Evolutionary conservation across 2,113 vertebrate genomes (phyloP).

Genomic region (Stigmatopora argus): DNA sequence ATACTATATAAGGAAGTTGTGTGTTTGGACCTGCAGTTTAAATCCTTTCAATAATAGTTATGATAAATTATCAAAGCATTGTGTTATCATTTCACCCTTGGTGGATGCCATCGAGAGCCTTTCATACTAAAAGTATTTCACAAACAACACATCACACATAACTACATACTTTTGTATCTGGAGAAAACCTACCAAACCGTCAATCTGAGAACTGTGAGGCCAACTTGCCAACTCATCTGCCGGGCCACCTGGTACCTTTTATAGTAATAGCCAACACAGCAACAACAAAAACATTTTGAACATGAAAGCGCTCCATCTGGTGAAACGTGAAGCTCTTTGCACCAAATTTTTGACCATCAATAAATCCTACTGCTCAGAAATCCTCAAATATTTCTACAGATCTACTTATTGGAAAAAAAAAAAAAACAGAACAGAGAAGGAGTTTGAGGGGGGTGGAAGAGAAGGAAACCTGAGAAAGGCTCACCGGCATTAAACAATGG

Average conservation of each 20-base stretch:
- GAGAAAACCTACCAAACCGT: no score
- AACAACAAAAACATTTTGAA: background rate
- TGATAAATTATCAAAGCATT: background rate
- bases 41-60: background rate
- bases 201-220: no score
- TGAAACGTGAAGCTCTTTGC: background rate
- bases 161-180: background rate
- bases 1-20: no score
- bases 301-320: background rate
- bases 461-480: constrained; percentile 4
- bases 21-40: no score
- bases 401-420: background rate
- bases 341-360: background rate
- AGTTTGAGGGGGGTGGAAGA: background rate
- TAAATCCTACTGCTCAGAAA: constrained; percentile 1
- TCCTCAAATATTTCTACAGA: constrained; percentile 5
- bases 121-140: background rate
- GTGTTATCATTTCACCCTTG: background rate
- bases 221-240: no score
- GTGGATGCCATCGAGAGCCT: background rate
- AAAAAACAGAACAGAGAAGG: background rate
- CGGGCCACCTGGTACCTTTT: no score
- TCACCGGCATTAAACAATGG: constrained; percentile 35
- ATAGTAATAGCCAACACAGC: no score
- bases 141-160: background rate